Conservation (phyloP, 2,113 vertebrate species). For the Chamaetylas fuelleborni region DNA sequence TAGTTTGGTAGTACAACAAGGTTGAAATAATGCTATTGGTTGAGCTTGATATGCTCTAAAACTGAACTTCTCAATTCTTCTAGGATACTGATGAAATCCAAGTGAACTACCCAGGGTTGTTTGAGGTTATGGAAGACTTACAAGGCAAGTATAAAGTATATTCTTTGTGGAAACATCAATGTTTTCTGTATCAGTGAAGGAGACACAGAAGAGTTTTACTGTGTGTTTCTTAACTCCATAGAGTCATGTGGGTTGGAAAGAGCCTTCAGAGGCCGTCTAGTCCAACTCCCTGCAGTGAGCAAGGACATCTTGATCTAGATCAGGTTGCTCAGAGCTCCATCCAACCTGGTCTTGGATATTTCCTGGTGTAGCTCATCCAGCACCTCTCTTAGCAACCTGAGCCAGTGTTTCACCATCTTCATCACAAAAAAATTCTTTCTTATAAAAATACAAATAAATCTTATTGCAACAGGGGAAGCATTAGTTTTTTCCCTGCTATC, state of each 20-base stretch:
- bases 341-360: not conserved
- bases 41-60: not conserved
- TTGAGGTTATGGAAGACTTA: slow-evolving; percentile 90
- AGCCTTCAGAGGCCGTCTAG: not conserved
- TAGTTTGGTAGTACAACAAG: not conserved
- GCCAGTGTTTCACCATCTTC: not conserved
- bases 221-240: not conserved
- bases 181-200: not conserved
- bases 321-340: not conserved
- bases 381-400: not conserved
- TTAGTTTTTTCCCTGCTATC: not conserved
- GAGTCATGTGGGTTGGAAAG: not conserved
- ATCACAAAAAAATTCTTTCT: not conserved
- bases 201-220: not conserved
- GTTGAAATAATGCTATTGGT: not conserved
- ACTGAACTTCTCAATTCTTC: slow-evolving; percentile 11
- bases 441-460: not conserved
- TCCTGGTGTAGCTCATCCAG: not conserved
- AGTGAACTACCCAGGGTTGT: slow-evolving; percentile 90
- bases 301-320: not conserved
- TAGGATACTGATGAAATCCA: slow-evolving; percentile 93
- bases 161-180: not conserved
- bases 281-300: not conserved
- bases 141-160: slow-evolving; percentile 82
- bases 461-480: not conserved